phyloP scores from a whole-genome alignment of 1,140 invertebrate species.

The Drosophila navojoa region DNA sequence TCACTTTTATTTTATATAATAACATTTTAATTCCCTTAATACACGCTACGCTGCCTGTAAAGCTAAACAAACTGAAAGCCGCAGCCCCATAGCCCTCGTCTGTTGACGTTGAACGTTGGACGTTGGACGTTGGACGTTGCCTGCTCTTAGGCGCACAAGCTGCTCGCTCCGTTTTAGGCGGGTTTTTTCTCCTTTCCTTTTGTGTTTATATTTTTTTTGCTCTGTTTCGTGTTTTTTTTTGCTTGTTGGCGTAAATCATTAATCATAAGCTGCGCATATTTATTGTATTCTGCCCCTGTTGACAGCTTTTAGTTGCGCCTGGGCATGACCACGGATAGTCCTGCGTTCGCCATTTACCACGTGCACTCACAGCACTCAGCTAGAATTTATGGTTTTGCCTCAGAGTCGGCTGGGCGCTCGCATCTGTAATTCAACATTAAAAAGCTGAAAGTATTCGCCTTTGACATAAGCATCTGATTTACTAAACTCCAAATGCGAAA shows the following conservation, averaged over 20 bases:
- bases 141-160: constrained; percentile 57
- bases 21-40: constrained; percentile 83
- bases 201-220: not conserved
- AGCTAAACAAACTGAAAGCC: constrained; percentile 68
- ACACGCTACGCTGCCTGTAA: constrained; percentile 75
- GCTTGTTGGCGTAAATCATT: constrained; percentile 72
- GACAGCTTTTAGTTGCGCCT: constrained; percentile 71
- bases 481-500: not conserved
- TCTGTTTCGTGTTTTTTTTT: constrained; percentile 7
- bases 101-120: constrained; percentile 25
- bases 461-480: constrained; percentile 14
- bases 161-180: constrained; percentile 43
- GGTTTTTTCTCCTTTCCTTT: constrained; percentile 4
- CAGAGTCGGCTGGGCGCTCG: constrained; percentile 17
- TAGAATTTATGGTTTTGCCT: constrained; percentile 27
- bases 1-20: constrained; percentile 71
- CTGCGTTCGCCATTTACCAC: constrained; percentile 43
- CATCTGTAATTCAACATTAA: constrained; percentile 14
- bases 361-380: constrained; percentile 25
- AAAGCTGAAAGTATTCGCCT: constrained; percentile 4
- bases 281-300: constrained; percentile 68
- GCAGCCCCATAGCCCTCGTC: constrained; percentile 30
- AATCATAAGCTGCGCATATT: constrained; percentile 79
- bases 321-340: constrained; percentile 35
- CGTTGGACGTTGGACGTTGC: constrained; percentile 24